Base-by-base conservation (phyloP, 2,797 vertebrate species). In the Hoplostethus atlanticus region DNA sequence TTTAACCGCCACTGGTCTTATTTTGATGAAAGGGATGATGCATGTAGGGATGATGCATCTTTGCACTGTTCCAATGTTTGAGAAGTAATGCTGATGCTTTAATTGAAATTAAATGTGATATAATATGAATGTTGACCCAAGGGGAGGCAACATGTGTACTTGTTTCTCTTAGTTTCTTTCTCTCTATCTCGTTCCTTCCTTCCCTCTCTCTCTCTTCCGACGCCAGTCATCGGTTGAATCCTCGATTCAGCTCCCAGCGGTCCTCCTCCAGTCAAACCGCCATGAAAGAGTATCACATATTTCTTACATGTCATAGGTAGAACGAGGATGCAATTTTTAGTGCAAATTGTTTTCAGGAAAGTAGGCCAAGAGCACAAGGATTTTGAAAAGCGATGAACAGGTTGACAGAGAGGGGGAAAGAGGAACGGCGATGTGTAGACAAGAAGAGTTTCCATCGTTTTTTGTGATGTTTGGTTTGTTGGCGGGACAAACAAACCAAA, bases 311-410 rank as follows among this genome's bases (percentile, higher is more conserved):
- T 86, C 90, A 85, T 44, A 76, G 84, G 68, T 46, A 36, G 55
- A 84, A 58, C 69, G 15, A 81, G 64, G 89, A 87, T 81, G 81
- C 78, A 80, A 74, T 84, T 91, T 88, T 84, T 84, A 87, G 81
- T 68, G 80, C 58, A 73, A 69, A 71, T 71, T 64, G 63, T 71
- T 68, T 69, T 72, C 62, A 55, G 68, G 68, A 90, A 91, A 91
- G 83, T 91, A 91, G 91, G 90, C 80, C 90, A 91, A 78, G 77
- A 89, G 85, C 81, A 69, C 48, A 61, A 86, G 81, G 73, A 71
- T 80, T 83, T 80, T 73, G 73, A 74, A 65, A 84, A 83, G 79
- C 12, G 44, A 47, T 5, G 15, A 3, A 75, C 58, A 64, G 73
- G 81, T 76, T 86, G 85, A 88, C 70, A 71, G 83, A 68, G 64